A percentile compares a stretch with the other conserved stretches of the same genome.
phyloP scores from a whole-genome alignment of 2,797 vertebrate species.

The Enteromius viviparus region DNA sequence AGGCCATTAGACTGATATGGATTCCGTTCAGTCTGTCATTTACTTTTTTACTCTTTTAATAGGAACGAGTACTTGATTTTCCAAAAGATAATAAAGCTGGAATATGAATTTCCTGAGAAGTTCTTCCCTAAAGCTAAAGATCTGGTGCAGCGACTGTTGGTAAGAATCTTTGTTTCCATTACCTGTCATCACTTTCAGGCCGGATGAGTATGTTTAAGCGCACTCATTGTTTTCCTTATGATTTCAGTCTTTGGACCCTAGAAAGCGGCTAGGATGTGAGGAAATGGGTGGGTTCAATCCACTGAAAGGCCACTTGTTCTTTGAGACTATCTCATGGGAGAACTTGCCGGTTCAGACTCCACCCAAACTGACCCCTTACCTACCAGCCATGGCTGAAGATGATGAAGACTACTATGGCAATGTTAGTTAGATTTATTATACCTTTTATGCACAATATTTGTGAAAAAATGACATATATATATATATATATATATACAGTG shows the following conservation, averaged over 20 bases:
- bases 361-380: conserved; percentile 94
- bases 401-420: conserved; percentile 99
- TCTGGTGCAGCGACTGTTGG: conserved; percentile 94
- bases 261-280: conserved; percentile 93
- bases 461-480: neutral
- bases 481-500: too few species aligned
- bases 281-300: conserved; percentile 93
- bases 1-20: neutral
- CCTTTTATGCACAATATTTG: neutral
- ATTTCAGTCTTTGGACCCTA: conserved; percentile 88
- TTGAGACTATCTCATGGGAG: conserved; percentile 91
- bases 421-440: conserved; percentile 73
- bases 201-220: neutral
- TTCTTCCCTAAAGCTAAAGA: conserved; percentile 99
- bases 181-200: neutral
- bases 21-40: neutral
- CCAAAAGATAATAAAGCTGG: conserved; percentile 99
- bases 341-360: conserved; percentile 91
- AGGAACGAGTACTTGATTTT: conserved; percentile 99
- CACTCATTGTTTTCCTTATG: neutral
- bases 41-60: conserved; percentile 44
- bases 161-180: conserved; percentile 68
- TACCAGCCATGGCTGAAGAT: conserved; percentile 98
- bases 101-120: conserved; percentile 99
- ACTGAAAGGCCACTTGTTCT: conserved; percentile 91